These are phyloP conservation scores for Eustalomyia histrio DNA, from an alignment of 2,888 invertebrate species.

Conservation along the genomic window DNA sequence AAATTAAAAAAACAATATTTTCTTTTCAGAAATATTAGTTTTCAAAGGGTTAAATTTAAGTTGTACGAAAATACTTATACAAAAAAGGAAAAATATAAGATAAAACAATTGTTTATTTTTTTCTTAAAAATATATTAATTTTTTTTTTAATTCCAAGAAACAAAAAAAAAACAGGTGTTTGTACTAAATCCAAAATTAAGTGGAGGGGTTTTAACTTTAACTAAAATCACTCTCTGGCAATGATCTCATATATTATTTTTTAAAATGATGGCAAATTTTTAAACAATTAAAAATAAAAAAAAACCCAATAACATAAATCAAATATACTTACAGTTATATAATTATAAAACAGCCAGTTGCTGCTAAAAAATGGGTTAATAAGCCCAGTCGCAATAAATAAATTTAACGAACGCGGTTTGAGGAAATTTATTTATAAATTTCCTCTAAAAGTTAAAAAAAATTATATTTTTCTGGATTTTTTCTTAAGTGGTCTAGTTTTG, in stretches of 20 bases:
- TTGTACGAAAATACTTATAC: too few relatives aligned
- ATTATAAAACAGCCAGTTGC: slow-evolving; percentile 2
- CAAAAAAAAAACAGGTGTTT: background rate
- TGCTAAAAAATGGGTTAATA: slow-evolving; percentile 5
- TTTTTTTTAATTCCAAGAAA: background rate
- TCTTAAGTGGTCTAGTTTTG: slow-evolving; percentile 33
- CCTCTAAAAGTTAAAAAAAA: slow-evolving; percentile 24
- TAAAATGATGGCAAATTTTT: background rate
- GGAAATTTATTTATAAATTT: slow-evolving; percentile 39
- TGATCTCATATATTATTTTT: background rate
- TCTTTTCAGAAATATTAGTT: too few relatives aligned
- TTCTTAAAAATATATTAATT: background rate
- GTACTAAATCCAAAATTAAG: background rate
- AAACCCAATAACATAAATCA: background rate
- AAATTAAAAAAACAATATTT: too few relatives aligned
- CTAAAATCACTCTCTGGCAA: background rate
- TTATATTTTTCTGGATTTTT: background rate
- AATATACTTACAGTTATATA: slow-evolving; percentile 54
- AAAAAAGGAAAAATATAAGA: too few relatives aligned
- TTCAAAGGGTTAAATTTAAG: too few relatives aligned
- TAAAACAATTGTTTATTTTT: background rate
- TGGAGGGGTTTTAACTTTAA: background rate
- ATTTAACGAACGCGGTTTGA: slow-evolving; percentile 21
- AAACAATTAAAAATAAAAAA: background rate
- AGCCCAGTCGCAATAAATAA: background rate